Percentiles rank a stretch among this genome's conserved stretches.
These are phyloP conservation scores for Holothuria leucospilota DNA, from an alignment of 53 echinoderm and acorn worm species.

Conservation along the genomic window DNA sequence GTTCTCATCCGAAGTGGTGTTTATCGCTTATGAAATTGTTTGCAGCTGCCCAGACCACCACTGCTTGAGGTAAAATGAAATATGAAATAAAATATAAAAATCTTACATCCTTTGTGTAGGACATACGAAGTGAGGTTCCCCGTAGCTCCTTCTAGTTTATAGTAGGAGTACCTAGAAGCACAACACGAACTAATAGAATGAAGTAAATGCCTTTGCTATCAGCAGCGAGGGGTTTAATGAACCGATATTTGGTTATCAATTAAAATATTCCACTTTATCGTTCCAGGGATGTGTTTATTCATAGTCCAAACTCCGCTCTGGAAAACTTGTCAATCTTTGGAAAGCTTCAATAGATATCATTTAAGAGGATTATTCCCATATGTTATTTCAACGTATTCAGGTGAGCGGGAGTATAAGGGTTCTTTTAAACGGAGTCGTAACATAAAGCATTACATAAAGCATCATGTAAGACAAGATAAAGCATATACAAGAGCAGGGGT, in stretches of 20 bases:
- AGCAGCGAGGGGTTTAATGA: neutral
- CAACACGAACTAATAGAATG: conserved; percentile 28
- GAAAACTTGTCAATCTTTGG: conserved; percentile 22
- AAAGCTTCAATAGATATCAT: neutral
- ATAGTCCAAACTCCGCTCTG: neutral
- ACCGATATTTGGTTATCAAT: conserved; percentile 32
- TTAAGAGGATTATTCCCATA: neutral
- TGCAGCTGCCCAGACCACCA: conserved; percentile 25
- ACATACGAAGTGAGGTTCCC: neutral
- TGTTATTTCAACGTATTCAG: conserved; percentile 21
- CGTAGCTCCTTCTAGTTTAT: neutral
- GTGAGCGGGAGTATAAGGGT: neutral
- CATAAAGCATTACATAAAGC: too few relatives aligned
- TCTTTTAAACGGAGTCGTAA: too few relatives aligned
- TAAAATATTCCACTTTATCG: neutral
- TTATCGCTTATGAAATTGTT: conserved; percentile 38
- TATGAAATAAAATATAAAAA: neutral
- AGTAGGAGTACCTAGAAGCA: conserved; percentile 3
- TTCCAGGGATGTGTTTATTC: conserved; percentile 15
- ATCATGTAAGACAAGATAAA: too few relatives aligned
- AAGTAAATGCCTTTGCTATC: neutral
- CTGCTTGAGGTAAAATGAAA: conserved; percentile 3
- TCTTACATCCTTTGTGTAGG: neutral
- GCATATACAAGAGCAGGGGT: too few relatives aligned
- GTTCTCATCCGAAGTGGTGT: neutral